Evolutionary conservation across 2,113 vertebrate species (phyloP).

Genomic region (Atrichornis clamosus): DNA sequence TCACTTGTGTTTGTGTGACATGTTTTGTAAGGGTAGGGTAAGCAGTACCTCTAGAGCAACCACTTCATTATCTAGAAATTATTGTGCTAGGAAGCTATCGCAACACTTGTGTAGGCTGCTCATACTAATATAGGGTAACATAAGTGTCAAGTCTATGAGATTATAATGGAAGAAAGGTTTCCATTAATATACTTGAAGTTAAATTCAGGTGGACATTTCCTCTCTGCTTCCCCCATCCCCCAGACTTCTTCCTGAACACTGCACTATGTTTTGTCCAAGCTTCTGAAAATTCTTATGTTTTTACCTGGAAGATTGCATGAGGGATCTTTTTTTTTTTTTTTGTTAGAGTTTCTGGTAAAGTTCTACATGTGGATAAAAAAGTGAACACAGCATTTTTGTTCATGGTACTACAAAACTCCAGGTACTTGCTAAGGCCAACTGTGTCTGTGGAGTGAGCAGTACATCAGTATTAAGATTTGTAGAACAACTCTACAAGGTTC

Average conservation of each 20-base stretch:
- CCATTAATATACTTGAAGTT: background rate
- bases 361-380: background rate
- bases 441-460: background rate
- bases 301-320: background rate
- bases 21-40: background rate
- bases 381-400: accelerated
- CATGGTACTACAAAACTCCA: background rate
- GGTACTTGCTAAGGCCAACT: background rate
- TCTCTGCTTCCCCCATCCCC: background rate
- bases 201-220: background rate
- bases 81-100: background rate
- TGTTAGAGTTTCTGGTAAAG: background rate
- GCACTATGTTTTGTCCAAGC: background rate
- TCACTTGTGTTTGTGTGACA: background rate
- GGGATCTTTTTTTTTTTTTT: background rate
- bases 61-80: background rate
- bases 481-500: background rate
- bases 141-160: background rate
- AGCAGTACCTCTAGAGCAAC: background rate
- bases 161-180: background rate
- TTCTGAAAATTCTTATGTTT: background rate
- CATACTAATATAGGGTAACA: background rate
- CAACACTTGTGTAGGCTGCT: background rate
- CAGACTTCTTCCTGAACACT: background rate
- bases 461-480: background rate